Base-by-base conservation (phyloP, 2,113 vertebrate species). In the Xiphias gladius region DNA sequence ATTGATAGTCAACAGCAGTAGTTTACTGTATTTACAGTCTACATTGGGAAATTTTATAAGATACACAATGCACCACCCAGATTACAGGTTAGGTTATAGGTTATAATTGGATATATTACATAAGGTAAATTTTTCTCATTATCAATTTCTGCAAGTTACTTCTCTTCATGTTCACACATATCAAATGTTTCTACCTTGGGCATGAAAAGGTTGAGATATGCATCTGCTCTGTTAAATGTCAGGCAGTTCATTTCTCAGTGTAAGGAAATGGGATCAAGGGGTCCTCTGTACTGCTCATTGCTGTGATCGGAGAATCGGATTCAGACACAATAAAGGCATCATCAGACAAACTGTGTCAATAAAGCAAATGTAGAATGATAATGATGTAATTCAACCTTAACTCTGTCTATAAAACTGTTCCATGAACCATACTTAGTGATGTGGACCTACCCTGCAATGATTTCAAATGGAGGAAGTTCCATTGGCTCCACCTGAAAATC, bases 381-480 rank as follows among this genome's bases (percentile, higher is more conserved):
- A 55, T 19, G 55, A 14, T 16, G 4, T n/a, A n/a, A 67, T 5
- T 67, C 22, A 48, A 1, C 5, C 11, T 50, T n/a, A 19, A 1
- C 50, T 65, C 28, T 62, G 4, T 62, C 43, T 64, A 54, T 20
- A 26, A 26, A 68, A 57, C 1, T 20, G 10, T 55, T 37, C 30
- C 5, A 37, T 57, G 17, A 55, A 63, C 26, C n/a, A 19, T 4
- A 66, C 22, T 19, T 70, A 3, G 1, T 43, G 37, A 50, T 54
- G 26, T 54, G 17, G 24, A 93, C 96, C 94, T 93, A 98, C 98
- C 97, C 97, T 17, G 94, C 92, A 72, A 98, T 96, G 57, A 98
- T 97, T 90, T 99, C 97, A 80, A 98, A 99, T 0, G 97, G 97
- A 0, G 97, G 97, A 77, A 98, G 92, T 43, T 97, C 96, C 63